Evolutionary conservation across 2,113 vertebrate species (phyloP), one percentile per base, ranked within the genome.

Genomic region (Haemorhous mexicanus): DNA sequence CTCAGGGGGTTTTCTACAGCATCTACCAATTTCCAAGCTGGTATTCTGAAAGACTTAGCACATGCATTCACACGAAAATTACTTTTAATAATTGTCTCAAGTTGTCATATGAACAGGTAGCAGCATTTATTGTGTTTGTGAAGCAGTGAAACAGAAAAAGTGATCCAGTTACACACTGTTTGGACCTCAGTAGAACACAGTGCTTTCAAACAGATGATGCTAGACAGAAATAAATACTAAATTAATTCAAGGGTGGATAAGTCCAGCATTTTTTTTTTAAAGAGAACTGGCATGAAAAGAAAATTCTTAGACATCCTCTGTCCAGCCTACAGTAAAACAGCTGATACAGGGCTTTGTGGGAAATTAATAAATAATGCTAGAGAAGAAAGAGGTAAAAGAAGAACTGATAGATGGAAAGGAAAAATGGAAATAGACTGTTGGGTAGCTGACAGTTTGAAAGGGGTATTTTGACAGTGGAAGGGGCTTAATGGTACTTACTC

Each of bases 291-390:
- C 52, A 89, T 81, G 62, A 77, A 86, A 95, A 73, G 24, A 84
- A 86, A 92, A 94, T 77, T 55, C n/a, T 92, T 62, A 84, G 30
- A 62, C 49, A 13, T 74, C 55, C 33, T 90, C 69, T 93, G 22
- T 59, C 63, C 41, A 19, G 37, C 62, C 43, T 81, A 80, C 64
- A 87, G 68, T 70, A 84, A 87, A 89, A 87, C 7, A 87, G 73
- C 52, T 95, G 44, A 75, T 63, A 70, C 33, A 81, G 50, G 20
- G 61, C 37, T 84, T 67, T 33, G 22, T 64, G 19, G 19, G 24
- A 84, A 95, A 62, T 87, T 74, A 87, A 87, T 89, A 81, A 93
- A 80, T 69, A 92, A 87, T 63, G 30, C n/a, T 72, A 55, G 64
- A 68, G 53, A 82, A 89, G 39, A 93, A 93, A 77, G 52, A 82